Conservation (phyloP, 2,113 vertebrate species). For the Dromas ardeola region DNA sequence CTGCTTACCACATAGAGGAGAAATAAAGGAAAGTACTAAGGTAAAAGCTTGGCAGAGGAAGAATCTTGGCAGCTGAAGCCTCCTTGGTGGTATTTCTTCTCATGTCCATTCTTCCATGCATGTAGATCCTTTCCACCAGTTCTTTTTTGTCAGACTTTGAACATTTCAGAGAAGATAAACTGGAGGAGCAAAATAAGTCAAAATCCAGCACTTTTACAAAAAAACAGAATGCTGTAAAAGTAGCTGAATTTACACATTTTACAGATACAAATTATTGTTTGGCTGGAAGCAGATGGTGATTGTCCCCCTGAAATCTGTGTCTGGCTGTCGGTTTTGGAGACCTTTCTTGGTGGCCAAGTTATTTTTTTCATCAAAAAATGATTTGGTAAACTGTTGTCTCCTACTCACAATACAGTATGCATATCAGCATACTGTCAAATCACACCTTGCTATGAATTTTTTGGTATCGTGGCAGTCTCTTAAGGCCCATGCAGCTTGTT, state of each 20-base stretch:
- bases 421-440: neutral
- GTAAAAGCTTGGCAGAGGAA: constrained; percentile 37
- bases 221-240: neutral
- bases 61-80: neutral
- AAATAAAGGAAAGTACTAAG: neutral
- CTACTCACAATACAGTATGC: neutral
- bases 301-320: neutral
- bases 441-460: neutral
- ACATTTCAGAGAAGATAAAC: neutral
- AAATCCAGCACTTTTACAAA: neutral
- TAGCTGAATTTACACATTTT: neutral
- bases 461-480: neutral
- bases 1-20: neutral
- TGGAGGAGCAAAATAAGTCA: neutral
- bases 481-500: neutral
- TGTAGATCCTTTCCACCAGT: neutral
- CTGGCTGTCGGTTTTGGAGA: neutral
- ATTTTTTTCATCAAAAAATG: neutral
- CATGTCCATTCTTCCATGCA: neutral
- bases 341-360: neutral
- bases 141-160: neutral
- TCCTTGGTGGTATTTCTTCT: neutral
- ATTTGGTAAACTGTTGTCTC: neutral
- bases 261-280: neutral
- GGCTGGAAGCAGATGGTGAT: neutral